These are phyloP conservation scores for Listrodromus nycthemerus DNA, from an alignment of 2,888 invertebrate genomes.

Conservation along the genomic window DNA sequence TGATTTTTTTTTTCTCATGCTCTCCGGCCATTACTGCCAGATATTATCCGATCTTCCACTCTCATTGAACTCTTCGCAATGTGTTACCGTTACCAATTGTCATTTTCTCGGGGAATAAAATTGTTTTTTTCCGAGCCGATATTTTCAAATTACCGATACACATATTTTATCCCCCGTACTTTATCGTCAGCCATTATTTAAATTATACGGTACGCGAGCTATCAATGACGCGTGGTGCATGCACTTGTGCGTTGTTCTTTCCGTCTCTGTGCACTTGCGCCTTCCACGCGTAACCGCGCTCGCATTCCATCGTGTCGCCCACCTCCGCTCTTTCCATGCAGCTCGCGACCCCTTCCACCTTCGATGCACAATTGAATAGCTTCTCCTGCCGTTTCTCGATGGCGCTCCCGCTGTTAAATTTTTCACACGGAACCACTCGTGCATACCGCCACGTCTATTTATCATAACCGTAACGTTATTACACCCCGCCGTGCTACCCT, in stretches of 20 bases:
- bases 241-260: conserved; percentile 2
- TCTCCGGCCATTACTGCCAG: too few species aligned
- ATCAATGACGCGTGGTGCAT: background rate
- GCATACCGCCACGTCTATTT: conserved; percentile 21
- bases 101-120: too few species aligned
- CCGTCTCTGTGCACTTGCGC: background rate
- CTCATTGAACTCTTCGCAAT: too few species aligned
- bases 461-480: conserved; percentile 28
- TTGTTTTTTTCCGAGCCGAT: too few species aligned
- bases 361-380: background rate
- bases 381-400: background rate
- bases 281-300: background rate
- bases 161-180: too few species aligned
- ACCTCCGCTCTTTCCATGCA: background rate
- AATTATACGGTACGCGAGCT: too few species aligned
- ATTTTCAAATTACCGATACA: too few species aligned
- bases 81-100: too few species aligned
- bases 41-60: too few species aligned
- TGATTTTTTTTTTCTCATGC: too few species aligned
- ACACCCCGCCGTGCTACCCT: conserved; percentile 27
- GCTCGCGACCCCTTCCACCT: background rate
- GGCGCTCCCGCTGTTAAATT: conserved; percentile 2
- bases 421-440: conserved; percentile 16
- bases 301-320: conserved; percentile 10
- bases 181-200: too few species aligned